Evolutionary conservation across 2,113 vertebrate genomes (phyloP), one percentile per base, ranked within the genome.

Genomic region (Mohoua ochrocephala): DNA sequence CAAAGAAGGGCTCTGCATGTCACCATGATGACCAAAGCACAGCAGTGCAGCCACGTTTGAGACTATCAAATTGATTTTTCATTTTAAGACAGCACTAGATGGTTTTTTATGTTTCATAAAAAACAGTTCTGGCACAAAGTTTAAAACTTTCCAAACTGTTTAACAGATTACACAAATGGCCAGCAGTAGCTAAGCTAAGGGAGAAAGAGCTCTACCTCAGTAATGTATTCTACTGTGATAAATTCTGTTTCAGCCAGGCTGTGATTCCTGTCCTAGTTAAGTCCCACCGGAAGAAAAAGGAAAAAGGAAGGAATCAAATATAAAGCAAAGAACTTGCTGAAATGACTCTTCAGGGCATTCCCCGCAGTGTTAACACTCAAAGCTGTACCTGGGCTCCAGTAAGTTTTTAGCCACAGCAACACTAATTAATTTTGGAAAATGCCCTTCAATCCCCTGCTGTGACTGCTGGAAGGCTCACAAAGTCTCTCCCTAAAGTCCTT

Each of bases 221-320:
- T 95, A 91, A 96, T 84, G 28, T 78, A 91, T 95, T 92, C 95
- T 64, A 37, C 87, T 93, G 68, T 35, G 88, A 96, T 84, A 94
- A 86, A 95, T 88, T 84, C 80, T 78, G 74, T 79, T 91, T 92
- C 82, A 88, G 82, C n/a, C 68, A 84, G 89, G 63, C 90, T 45
- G 19, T 45, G 91, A 96, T 90, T 95, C 44, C 83, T 85, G 44
- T 83, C 54, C 82, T 89, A 79, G 73, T 15, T 26, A 84, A 96
- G 54, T 83, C 87, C 69, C 91, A 91, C 83, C 0, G 5, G 91
- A 93, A 92, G 63, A 57, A 80, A 95, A 87, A 94, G 45, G 27
- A 95, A 94, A 96, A 92, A 61, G 28, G 68, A 92, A 95, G 33
- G 44, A 93, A 93, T 86, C 35, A 83, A 96, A 92, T 44, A 84